Evolutionary conservation across 37 sponge, comb jelly and placozoan species (phyloP), one percentile per base, ranked within the genome.

Genomic region (Eunapius fragilis): DNA sequence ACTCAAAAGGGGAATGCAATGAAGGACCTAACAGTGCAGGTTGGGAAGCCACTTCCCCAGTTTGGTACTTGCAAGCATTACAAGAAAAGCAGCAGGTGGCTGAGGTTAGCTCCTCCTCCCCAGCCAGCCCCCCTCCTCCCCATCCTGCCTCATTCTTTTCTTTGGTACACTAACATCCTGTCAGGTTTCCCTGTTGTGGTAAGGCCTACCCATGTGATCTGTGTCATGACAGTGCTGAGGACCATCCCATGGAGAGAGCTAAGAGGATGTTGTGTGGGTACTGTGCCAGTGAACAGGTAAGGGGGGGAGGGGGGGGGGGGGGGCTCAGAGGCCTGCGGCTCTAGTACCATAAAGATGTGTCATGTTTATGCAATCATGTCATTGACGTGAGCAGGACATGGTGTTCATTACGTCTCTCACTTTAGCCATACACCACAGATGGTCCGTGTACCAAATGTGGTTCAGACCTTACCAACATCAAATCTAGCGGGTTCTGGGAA

Each of bases 251-350:
- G 80, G 96, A 95, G 85, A 76, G 84, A 48, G 96, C 93, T 13
- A 95, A 90, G 26, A 87, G 96, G 72, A 95, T 95, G 96, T 74
- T 95, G 6, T 95, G 93, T 82, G 96, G 96, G 31, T 82, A 72
- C 71, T 95, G 96, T 71, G 84, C 93, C 13, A 87, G 78, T 28
- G 96, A 95, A 75, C 96, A 95, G 87, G 92, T 92, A 31, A 71
- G 50, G n/a, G n/a, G n/a, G n/a, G n/a, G n/a, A n/a, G n/a, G n/a
- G n/a, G n/a, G n/a, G n/a, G n/a, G n/a, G n/a, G n/a, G n/a, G n/a
- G n/a, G n/a, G n/a, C n/a, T n/a, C n/a, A n/a, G n/a, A n/a, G n/a
- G n/a, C n/a, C n/a, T n/a, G n/a, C n/a, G n/a, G n/a, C n/a, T n/a
- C n/a, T n/a, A n/a, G n/a, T n/a, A n/a, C n/a, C n/a, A n/a, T n/a